These are phyloP conservation scores for Choreutis nemorana DNA, from an alignment of 2,888 invertebrate genomes.

Conservation along the genomic window DNA sequence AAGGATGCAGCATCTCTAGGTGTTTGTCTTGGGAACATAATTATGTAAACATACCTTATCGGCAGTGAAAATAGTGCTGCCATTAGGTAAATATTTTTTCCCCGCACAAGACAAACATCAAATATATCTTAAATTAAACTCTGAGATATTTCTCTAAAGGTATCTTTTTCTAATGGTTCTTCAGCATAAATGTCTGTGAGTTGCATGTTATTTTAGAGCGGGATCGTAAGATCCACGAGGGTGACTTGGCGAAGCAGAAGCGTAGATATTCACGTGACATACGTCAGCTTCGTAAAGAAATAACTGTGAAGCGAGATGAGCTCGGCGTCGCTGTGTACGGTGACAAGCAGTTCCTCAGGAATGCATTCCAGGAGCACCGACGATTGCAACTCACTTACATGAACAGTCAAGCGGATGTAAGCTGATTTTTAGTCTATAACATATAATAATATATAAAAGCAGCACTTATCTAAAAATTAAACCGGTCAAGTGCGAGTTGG, in stretches of 20 bases:
- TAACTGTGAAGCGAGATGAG: conserved; percentile 60
- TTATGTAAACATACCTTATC: too few species aligned
- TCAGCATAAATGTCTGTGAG: too few species aligned
- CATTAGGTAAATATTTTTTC: too few species aligned
- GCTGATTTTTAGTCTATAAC: too few species aligned
- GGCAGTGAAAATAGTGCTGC: too few species aligned
- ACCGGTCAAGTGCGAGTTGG: too few species aligned
- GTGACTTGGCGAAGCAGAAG: conserved; percentile 64
- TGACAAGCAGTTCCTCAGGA: conserved; percentile 66
- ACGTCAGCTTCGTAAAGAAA: conserved; percentile 62
- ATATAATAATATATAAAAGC: too few species aligned
- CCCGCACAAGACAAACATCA: background rate
- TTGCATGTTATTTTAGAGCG: conserved; percentile 42
- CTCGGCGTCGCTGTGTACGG: conserved; percentile 67
- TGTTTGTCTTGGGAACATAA: too few species aligned
- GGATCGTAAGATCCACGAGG: conserved; percentile 67
- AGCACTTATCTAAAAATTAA: too few species aligned
- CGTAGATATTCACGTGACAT: conserved; percentile 61
- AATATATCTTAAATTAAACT: background rate
- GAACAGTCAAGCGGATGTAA: conserved; percentile 55
- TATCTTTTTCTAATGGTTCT: too few species aligned
- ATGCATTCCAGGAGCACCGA: conserved; percentile 64
- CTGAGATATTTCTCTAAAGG: too few species aligned
- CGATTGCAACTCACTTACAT: conserved; percentile 67
- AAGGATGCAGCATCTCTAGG: too few species aligned